These are phyloP conservation scores for Pseudorasbora parva DNA, from an alignment of 2,113 vertebrate species.

Conservation along the genomic window DNA sequence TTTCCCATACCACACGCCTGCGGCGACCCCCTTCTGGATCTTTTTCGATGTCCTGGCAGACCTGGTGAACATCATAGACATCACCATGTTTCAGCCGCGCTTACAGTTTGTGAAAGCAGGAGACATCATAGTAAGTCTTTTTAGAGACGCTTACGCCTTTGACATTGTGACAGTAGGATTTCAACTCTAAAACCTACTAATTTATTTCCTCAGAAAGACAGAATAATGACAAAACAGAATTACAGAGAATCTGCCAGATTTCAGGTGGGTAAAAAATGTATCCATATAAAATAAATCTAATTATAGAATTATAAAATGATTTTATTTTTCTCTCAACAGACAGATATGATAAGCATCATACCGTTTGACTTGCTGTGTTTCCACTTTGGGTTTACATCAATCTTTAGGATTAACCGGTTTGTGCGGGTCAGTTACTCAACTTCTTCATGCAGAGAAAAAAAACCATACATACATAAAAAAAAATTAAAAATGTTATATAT, in stretches of 20 bases:
- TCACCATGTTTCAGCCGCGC: constrained; percentile 84
- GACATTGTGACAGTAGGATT: not conserved
- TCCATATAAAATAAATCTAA: no score
- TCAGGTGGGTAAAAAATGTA: constrained; percentile 63
- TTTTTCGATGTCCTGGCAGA: constrained; percentile 78
- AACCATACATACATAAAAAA: no score
- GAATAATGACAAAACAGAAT: constrained; percentile 72
- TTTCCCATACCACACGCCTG: constrained; percentile 81
- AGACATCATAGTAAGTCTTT: constrained; percentile 84
- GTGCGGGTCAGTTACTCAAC: constrained; percentile 79
- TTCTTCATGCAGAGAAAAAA: not conserved
- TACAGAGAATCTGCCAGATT: constrained; percentile 76
- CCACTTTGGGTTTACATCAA: constrained; percentile 80
- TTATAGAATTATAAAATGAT: no score
- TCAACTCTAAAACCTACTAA: not conserved
- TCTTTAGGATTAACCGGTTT: constrained; percentile 83
- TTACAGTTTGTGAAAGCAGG: constrained; percentile 86
- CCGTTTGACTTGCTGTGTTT: constrained; percentile 85
- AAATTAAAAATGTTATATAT: no score
- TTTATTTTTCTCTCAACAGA: constrained; percentile 68
- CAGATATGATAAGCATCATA: constrained; percentile 81
- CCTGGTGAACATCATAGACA: constrained; percentile 79
- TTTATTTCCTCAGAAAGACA: constrained; percentile 70
- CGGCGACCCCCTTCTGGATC: constrained; percentile 75
- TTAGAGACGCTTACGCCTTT: not conserved